Conservation (phyloP, 2,113 vertebrate genomes). For the Apteryx mantelli region DNA sequence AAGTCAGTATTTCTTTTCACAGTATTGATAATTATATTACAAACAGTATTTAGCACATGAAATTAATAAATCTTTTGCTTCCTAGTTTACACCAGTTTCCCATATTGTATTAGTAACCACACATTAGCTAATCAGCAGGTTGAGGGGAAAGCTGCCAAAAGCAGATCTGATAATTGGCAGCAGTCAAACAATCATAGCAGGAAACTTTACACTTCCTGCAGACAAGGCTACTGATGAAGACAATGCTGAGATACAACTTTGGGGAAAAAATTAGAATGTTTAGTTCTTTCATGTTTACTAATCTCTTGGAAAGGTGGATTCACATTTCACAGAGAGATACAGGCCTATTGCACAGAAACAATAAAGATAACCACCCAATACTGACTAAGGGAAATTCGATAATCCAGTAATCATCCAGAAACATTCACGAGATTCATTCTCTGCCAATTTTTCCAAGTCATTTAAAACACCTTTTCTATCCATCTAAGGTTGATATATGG, state of each 20-base stretch:
- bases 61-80: conserved; percentile 67
- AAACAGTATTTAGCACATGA: conserved; percentile 49
- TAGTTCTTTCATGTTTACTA: conserved; percentile 22
- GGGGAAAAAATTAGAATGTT: neutral
- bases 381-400: neutral
- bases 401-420: neutral
- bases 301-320: conserved; percentile 29
- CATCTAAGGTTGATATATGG: neutral
- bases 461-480: neutral
- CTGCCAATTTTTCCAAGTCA: neutral
- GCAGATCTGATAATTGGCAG: conserved; percentile 65
- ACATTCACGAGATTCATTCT: neutral
- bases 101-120: conserved; percentile 65
- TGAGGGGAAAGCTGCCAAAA: conserved; percentile 62
- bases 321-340: neutral
- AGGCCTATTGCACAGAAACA: neutral
- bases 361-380: neutral
- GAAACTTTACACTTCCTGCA: conserved; percentile 64
- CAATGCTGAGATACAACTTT: conserved; percentile 6
- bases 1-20: conserved; percentile 43
- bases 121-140: conserved; percentile 68
- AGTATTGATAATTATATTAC: conserved; percentile 51
- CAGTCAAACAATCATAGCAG: conserved; percentile 70
- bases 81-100: conserved; percentile 41
- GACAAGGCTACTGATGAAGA: conserved; percentile 54